Percentiles rank a stretch among this genome's conserved stretches.
phyloP scores from a whole-genome alignment of 2,888 invertebrate species.

The Campoplex nolae region DNA sequence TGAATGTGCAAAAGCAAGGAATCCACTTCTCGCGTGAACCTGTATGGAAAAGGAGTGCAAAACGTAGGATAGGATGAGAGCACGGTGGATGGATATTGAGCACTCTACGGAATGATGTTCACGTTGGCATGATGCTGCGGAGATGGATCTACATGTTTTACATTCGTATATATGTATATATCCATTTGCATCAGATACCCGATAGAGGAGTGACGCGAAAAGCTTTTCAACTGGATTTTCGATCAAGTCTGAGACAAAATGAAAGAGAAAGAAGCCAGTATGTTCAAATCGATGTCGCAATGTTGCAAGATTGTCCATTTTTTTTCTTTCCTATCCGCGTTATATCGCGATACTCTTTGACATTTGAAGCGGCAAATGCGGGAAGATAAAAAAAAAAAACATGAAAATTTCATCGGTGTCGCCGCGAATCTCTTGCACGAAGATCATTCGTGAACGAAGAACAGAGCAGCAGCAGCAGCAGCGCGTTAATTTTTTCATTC shows the following conservation, averaged over 20 bases:
- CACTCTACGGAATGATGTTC: constrained; percentile 62
- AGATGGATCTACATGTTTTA: constrained; percentile 22
- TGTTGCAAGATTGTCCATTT: background rate
- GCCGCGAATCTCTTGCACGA: no score
- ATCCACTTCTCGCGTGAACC: constrained; percentile 33
- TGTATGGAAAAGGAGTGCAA: background rate
- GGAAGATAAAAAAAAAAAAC: background rate
- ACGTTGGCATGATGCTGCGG: background rate
- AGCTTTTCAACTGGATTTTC: constrained; percentile 52
- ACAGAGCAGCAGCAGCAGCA: no score
- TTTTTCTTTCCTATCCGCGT: background rate
- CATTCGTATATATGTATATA: background rate
- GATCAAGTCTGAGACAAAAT: constrained; percentile 38
- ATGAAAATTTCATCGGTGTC: no score
- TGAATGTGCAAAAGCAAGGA: constrained; percentile 14
- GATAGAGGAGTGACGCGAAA: constrained; percentile 33
- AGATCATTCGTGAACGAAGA: no score
- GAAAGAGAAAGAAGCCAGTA: background rate
- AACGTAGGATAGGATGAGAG: background rate
- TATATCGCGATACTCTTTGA: constrained; percentile 2
- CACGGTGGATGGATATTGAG: constrained; percentile 45
- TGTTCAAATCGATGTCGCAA: constrained; percentile 4
- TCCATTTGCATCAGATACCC: constrained; percentile 6
- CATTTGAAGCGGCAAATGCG: background rate
- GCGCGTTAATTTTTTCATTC: background rate